Evolutionary conservation across 1,140 invertebrate genomes (phyloP), one percentile per base, ranked within the genome.

Genomic region (Heliconius congener): DNA sequence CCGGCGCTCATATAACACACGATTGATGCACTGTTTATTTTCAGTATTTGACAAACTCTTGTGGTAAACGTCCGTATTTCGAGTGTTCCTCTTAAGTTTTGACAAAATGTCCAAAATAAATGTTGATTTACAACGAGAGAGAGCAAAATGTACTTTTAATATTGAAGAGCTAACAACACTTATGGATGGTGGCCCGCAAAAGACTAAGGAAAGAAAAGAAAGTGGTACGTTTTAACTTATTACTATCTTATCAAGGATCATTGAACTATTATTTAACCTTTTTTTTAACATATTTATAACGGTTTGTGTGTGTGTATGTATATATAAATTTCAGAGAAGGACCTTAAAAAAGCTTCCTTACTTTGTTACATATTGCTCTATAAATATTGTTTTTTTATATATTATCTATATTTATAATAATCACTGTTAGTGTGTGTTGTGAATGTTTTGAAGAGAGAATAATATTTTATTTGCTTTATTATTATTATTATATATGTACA

Each of bases 81-180:
- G 9, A 11, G 23, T 16, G 60, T 27, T 13, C 27, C 4, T 30
- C 9, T 23, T 5, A 66, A 66, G 30, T 72, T 72, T 72, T 39
- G 30, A 11, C 18, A 73, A 18, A 76, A 80, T 81, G 79, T 27
- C 42, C 9, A 60, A 81, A 74, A 87, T 97, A 9, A 97, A 98
- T 87, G 92, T 95, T 71, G 97, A 98, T 94, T 91, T 98, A 34
- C 90, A 94, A 73, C 95, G 93, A 76, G 98, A 98, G 93, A 95
- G 98, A 74, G 92, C 95, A n/a, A 96, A 96, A 83, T 97, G 97
- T 83, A 96, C 96, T 19, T 98, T 98, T 88, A 94, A 97, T 89
- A 93, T 96, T 1, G 82, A 93, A 73, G 97, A 98, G 90, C 93
- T 99, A 78, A 98, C 97, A 0, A 90, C 96, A 85, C 95, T 97